Evolutionary conservation across 2,113 vertebrate species (phyloP), one percentile per base, ranked within the genome.

Genomic region (Tyto alba): DNA sequence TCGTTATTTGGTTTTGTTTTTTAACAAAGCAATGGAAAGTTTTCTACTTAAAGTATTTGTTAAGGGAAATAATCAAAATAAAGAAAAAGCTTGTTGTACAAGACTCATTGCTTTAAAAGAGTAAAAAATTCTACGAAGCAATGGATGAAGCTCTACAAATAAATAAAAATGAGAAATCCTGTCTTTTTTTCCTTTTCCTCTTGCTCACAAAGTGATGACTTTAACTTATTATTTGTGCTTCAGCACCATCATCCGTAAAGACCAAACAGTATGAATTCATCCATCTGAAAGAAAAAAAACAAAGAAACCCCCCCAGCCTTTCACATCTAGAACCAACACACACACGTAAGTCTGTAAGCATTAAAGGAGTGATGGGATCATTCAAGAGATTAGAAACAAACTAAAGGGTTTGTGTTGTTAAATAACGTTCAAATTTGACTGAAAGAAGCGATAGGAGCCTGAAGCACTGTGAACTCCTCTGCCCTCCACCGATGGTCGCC

Each of bases 261-360:
- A 25, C 57, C 34, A 66, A 76, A 56, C 9, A 34, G 52, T 14
- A 57, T 9, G 9, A 79, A 63, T 50, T 55, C 47, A 75, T 88
- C 53, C 55, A 43, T 34, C 64, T 71, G 16, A 13, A 64, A 38
- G 56, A 41, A 7, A 55, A 34, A 53, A 60, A 59, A n/a, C n/a
- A 47, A 34, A 55, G 40, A 12, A 10, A 16, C 4, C 2, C 7
- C 26, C 40, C 7, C 45, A 48, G 38, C 14, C 40, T 38, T 62
- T 56, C 50, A 38, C 30, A 48, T 11, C 64, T 29, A 8, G 13
- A 67, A 50, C 40, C 11, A 52, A 74, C 48, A 55, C 14, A 36
- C 30, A 16, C 1, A 0, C 3, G 3, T 27, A 13, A 50, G 38
- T 16, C 67, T 34, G 30, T 4, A 26, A 45, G 20, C 34, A 80